Evolutionary conservation across 2,113 vertebrate genomes (phyloP).

Genomic region (Circaetus gallicus): DNA sequence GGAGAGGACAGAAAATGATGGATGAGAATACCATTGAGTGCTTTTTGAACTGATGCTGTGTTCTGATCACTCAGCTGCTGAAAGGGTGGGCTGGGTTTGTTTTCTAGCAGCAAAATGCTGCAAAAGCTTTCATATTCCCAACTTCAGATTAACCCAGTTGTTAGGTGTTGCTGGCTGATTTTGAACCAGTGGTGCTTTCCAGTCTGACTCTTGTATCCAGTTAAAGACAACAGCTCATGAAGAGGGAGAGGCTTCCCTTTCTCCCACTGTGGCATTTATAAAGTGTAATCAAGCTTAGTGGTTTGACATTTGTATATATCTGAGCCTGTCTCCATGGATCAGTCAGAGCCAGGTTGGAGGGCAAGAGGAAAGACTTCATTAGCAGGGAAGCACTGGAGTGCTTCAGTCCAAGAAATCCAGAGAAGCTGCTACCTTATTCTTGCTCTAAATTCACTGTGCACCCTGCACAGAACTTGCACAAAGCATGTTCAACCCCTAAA

Average conservation of each 20-base stretch:
- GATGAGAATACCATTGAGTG: conserved; percentile 61
- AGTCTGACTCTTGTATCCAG: not conserved
- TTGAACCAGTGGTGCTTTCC: not conserved
- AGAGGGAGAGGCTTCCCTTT: not conserved
- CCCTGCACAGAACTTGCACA: not conserved
- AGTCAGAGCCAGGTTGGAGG: not conserved
- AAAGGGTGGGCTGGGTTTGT: not conserved
- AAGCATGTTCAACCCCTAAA: not conserved
- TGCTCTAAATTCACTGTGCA: not conserved
- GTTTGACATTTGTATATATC: not conserved
- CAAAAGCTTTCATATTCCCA: conserved; percentile 14
- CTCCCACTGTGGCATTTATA: not conserved
- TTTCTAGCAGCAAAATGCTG: conserved; percentile 5
- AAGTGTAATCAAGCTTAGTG: not conserved
- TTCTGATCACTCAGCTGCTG: conserved; percentile 37
- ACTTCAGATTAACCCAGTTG: not conserved
- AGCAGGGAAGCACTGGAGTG: not conserved
- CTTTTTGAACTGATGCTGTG: conserved; percentile 21
- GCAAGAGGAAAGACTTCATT: not conserved
- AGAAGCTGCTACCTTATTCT: not conserved
- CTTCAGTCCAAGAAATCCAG: not conserved
- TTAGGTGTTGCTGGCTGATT: not conserved
- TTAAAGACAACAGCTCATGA: not conserved
- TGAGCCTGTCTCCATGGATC: not conserved
- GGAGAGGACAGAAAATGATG: conserved; percentile 46